Evolutionary conservation across 2,113 vertebrate species (phyloP).

Genomic region (Epinephelus cyanopodus): DNA sequence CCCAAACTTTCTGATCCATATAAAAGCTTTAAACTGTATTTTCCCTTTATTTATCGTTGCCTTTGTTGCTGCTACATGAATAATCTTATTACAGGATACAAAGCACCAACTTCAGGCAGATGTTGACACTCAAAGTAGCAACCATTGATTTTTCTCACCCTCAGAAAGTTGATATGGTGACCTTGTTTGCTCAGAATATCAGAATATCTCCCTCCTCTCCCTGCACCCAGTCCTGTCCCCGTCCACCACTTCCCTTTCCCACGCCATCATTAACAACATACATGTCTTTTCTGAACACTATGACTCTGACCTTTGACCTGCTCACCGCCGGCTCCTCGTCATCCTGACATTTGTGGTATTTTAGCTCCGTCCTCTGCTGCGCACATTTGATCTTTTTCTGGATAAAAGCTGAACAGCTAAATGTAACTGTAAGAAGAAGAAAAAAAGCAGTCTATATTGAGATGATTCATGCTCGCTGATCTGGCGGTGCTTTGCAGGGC

Average conservation of each 20-base stretch:
- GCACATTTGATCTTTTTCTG: constrained; percentile 37
- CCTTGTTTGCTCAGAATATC: no score
- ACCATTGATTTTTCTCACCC: no score
- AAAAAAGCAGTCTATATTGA: constrained; percentile 4
- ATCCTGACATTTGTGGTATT: constrained; percentile 27
- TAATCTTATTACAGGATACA: neutral
- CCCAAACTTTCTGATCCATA: no score
- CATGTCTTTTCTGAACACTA: neutral
- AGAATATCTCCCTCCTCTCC: neutral
- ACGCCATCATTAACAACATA: constrained; percentile 1
- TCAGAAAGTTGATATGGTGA: no score
- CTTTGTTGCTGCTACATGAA: no score
- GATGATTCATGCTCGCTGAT: constrained; percentile 72
- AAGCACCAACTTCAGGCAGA: neutral
- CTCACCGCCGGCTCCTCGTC: constrained; percentile 27
- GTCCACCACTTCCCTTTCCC: neutral
- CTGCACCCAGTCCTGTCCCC: neutral
- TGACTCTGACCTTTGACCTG: constrained; percentile 45
- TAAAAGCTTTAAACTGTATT: no score
- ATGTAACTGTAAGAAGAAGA: constrained; percentile 26
- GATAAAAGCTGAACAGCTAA: constrained; percentile 41
- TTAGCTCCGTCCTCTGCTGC: neutral
- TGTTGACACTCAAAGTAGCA: neutral
- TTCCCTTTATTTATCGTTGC: no score
- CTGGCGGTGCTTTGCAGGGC: constrained; percentile 53